Evolutionary conservation across 2,888 invertebrate genomes (phyloP).

Genomic region (Drosophila nigritarsus): DNA sequence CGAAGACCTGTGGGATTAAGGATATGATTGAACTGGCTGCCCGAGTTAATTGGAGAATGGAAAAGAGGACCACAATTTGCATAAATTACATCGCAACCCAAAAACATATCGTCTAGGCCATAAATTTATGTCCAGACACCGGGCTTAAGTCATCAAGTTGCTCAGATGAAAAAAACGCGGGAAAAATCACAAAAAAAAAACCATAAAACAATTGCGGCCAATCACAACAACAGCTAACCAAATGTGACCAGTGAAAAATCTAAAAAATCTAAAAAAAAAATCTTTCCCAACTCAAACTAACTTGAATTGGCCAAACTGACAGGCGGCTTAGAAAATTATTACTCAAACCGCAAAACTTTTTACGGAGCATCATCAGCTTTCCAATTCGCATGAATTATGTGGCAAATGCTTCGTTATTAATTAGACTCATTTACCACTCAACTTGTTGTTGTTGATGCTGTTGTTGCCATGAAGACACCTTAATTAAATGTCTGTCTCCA

Average conservation of each 20-base stretch:
- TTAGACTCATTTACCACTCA: constrained; percentile 83
- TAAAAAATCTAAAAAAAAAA: constrained; percentile 9
- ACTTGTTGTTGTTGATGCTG: constrained; percentile 27
- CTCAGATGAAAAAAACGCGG: neutral
- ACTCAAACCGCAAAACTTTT: constrained; percentile 46
- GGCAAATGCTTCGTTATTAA: constrained; percentile 85
- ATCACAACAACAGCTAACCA: constrained; percentile 45
- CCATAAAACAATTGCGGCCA: constrained; percentile 10
- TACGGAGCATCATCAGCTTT: constrained; percentile 31
- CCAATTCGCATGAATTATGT: constrained; percentile 75
- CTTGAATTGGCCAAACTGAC: constrained; percentile 40
- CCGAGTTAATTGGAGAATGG: constrained; percentile 65
- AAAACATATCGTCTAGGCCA: constrained; percentile 67
- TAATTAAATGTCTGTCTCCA: constrained; percentile 83
- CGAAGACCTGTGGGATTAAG: constrained; percentile 56
- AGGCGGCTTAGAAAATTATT: constrained; percentile 54
- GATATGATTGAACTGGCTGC: constrained; percentile 71
- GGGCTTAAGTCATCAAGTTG: constrained; percentile 71
- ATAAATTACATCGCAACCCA: constrained; percentile 61
- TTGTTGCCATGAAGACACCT: constrained; percentile 83
- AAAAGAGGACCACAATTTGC: constrained; percentile 69
- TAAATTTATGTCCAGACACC: constrained; percentile 68
- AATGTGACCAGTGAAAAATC: constrained; percentile 52
- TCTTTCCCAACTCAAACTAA: constrained; percentile 19
- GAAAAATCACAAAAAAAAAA: constrained; percentile 32